These are phyloP conservation scores for Eurystomus gularis DNA, from an alignment of 2,113 vertebrate species.

Conservation along the genomic window DNA sequence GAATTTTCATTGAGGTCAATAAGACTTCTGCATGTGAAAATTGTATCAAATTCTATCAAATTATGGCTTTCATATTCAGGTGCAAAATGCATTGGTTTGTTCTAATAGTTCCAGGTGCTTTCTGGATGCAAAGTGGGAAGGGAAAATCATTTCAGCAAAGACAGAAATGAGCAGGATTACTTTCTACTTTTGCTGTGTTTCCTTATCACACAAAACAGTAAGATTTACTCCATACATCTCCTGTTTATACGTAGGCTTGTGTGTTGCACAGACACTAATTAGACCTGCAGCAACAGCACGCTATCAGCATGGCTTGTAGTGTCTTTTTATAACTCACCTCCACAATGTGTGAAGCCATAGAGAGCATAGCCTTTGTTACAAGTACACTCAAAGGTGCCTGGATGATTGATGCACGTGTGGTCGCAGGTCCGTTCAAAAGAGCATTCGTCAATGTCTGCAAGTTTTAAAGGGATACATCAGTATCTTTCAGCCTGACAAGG, in stretches of 20 bases:
- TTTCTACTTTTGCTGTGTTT: not conserved
- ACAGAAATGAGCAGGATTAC: not conserved
- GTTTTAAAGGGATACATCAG: constrained; percentile 58
- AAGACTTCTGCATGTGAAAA: not conserved
- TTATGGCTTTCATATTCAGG: not conserved
- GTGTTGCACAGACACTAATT: not conserved
- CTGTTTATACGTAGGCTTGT: not conserved
- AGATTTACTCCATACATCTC: fast-evolving
- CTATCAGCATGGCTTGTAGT: not conserved
- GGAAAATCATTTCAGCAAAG: not conserved
- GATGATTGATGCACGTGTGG: constrained; percentile 93
- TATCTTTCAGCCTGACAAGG: not conserved
- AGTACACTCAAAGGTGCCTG: constrained; percentile 89
- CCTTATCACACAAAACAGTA: not conserved
- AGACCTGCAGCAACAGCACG: not conserved
- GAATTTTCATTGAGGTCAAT: not conserved
- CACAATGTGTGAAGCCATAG: constrained; percentile 93
- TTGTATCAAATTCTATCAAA: not conserved
- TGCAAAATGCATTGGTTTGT: not conserved
- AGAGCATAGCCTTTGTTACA: constrained; percentile 92
- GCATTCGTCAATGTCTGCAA: constrained; percentile 96
- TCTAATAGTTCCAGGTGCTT: not conserved
- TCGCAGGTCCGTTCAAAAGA: constrained; percentile 94
- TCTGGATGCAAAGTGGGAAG: not conserved
- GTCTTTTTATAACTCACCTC: constrained; percentile 79